Base-by-base conservation (phyloP, 2,888 invertebrate species). In the Carabus problematicus region DNA sequence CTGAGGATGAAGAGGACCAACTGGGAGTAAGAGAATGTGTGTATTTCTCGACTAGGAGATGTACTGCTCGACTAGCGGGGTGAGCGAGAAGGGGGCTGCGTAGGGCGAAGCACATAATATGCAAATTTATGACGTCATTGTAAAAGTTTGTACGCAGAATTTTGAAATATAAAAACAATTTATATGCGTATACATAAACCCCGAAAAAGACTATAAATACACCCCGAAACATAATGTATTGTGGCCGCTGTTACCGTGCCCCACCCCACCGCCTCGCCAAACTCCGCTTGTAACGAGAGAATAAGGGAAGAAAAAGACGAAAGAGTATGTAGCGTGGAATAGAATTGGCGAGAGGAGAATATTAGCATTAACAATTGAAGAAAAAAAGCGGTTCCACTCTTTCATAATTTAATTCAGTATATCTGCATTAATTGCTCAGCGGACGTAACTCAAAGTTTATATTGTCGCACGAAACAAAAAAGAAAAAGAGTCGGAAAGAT, bases 81-180 rank as follows among this genome's bases (percentile, higher is more conserved):
- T 1, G 40, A 29, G 12, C 3, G 56, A 9, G 56, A 2, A 11
- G 40, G 40, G 29, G 29, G 29, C 29, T 16, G 56, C 63, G 39
- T 47, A 62, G 64, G 56, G 19, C 66, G 55, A 43, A 54, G 62
- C 42, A 60, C 55, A 69, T 69, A 69, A 69, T 69, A 69, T 69
- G 69, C 55, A 69, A 69, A 69, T 69, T 69, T 69, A 69, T 69
- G 29, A 62, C 55, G 69, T 62, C 69, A 69, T 69, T 69, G 69
- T 69, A 69, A 62, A 69, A 69, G 62, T 67, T 68, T 69, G 62
- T 69, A 69, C 69, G 69, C 69, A 69, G 56, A 69, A 69, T 69
- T 69, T 62, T 62, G 56, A 69, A 69, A 69, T 69, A 69, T 69
- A 69, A 69, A 69, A 69, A 69, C 67, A 69, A 69, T 69, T 69